A percentile compares a stretch with the other conserved stretches of the same genome.
Evolutionary conservation across 2,113 vertebrate species (phyloP).

Genomic region (Pelmatolapia mariae): DNA sequence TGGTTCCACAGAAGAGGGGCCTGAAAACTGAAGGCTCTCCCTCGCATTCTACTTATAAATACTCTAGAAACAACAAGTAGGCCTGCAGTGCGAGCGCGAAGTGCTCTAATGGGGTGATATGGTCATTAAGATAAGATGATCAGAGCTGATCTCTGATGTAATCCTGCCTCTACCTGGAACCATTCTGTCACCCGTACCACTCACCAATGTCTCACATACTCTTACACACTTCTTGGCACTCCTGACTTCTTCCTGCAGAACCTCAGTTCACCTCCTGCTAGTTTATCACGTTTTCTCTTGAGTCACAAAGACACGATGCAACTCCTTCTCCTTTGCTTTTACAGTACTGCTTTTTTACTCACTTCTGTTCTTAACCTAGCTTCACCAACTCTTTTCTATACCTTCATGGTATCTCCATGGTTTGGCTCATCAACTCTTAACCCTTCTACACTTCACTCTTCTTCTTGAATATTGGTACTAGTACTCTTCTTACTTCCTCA

Average conservation of each 20-base stretch:
- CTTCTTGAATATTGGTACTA: not conserved
- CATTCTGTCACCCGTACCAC: not conserved
- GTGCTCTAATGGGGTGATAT: not conserved
- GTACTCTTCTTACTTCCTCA: not conserved
- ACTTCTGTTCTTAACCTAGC: not conserved
- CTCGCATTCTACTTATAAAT: too few relatives aligned
- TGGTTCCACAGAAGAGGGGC: too few relatives aligned
- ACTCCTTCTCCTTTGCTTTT: not conserved
- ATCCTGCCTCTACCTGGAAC: not conserved
- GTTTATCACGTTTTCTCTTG: not conserved
- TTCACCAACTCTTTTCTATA: not conserved
- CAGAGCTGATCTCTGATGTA: not conserved
- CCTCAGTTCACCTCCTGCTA: not conserved
- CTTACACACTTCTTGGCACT: not conserved
- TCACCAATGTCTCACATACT: not conserved
- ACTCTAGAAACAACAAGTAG: not conserved
- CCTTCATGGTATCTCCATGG: not conserved
- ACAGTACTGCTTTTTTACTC: not conserved
- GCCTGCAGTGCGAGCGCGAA: accelerated
- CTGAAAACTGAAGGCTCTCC: too few relatives aligned
- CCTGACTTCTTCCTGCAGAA: not conserved
- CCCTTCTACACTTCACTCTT: not conserved
- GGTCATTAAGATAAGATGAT: not conserved
- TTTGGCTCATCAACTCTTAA: not conserved
- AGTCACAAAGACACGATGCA: not conserved